Evolutionary conservation across 2,888 invertebrate genomes (phyloP), one percentile per base, ranked within the genome.

Genomic region (Megastigmus dorsalis): DNA sequence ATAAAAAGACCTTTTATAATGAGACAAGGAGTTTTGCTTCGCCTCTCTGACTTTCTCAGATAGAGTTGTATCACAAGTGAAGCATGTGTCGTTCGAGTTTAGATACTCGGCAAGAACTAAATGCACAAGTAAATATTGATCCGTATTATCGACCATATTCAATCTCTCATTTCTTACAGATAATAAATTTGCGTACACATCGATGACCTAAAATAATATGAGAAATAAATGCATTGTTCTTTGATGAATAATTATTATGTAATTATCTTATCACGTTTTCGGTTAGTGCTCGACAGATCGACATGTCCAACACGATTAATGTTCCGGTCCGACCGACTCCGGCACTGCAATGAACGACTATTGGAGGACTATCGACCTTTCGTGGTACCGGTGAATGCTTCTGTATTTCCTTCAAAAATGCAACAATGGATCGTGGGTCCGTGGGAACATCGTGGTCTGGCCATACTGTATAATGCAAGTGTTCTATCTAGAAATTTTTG

Each of bases 281-380:
- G 10, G 84, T 82, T 0, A 87, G 86, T 1, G 89, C 89, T 86
- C 89, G 88, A 66, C 90, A 88, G 43, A 92, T 81, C 76, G 90
- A 88, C 65, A 90, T 89, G 79, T 92, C 92, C 75, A 90, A 89
- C n/a, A 92, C 86, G 65, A 92, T 89, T 28, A 92, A 89, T 0
- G 91, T 92, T 9, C 92, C 92, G 6, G 92, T 92, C 76, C 92
- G 87, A 1, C 92, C 92, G 20, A 91, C 91, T 2, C 92, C 92
- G 70, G 91, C 91, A 83, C 91, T 91, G 86, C 92, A 92, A 80
- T 92, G 92, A 0, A 92, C 89, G 3, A 91, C 84, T 3, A 90
- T 84, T 0, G 90, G 90, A 23, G 88, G 87, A 10, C 81, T 75
- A 28, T 82, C 86, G 15, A 84, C 74, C 38, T 85, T 81, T 41